Evolutionary conservation across 2,113 vertebrate species (phyloP).

Genomic region (Sakesphorus luctuosus): DNA sequence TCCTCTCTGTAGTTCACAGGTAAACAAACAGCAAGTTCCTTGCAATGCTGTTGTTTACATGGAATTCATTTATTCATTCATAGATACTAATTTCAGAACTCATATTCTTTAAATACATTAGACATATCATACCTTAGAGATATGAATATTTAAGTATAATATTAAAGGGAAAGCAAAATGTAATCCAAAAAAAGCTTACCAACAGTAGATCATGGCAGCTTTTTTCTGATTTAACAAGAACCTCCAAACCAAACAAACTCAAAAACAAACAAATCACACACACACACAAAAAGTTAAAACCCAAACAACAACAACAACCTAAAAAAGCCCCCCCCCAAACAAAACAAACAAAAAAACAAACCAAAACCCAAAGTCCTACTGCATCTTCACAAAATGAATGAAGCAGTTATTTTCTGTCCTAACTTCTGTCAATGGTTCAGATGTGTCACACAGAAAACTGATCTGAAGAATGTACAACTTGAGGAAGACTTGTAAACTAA

Average conservation of each 20-base stretch:
- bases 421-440: background rate
- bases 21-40: background rate
- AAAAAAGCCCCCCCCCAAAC: accelerated
- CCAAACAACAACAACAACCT: too few relatives aligned
- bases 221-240: background rate
- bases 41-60: background rate
- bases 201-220: accelerated
- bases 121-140: background rate
- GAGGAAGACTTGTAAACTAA: background rate
- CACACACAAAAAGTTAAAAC: background rate
- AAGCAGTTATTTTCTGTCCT: background rate
- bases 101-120: background rate
- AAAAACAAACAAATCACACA: accelerated
- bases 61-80: background rate
- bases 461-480: background rate
- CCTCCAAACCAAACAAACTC: accelerated
- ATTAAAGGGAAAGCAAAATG: background rate
- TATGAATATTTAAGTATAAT: background rate
- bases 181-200: background rate
- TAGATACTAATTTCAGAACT: background rate
- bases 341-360: background rate
- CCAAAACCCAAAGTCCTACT: background rate
- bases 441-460: background rate
- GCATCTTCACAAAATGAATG: background rate
- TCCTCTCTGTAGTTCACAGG: background rate